Base-by-base conservation (phyloP, 1,140 invertebrate genomes). In the Drosophila bifasciata region DNA sequence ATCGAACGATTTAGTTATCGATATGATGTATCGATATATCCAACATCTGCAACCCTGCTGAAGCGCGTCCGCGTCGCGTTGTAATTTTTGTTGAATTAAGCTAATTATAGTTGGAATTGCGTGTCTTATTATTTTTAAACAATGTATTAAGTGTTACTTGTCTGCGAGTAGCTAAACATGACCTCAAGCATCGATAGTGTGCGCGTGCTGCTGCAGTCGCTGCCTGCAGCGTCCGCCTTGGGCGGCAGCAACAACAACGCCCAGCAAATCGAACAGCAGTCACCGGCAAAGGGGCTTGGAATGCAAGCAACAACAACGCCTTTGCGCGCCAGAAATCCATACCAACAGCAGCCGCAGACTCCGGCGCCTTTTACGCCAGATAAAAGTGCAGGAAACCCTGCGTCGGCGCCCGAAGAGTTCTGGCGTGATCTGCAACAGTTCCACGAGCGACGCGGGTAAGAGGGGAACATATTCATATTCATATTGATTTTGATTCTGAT, bases 391-490 rank as follows among this genome's bases (percentile, higher is more conserved):
- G 32, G 49, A 17, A 50, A 39, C 11, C 66, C 66, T 0, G 48
- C 19, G n/a, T 45, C 50, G 41, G 59, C 83, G 5, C 75, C 81
- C 0, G 89, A 91, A 9, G 89, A 91, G 40, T 97, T 97, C 93
- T 92, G 97, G 69, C 94, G 95, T 79, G 96, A 97, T 83, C 92
- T 97, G 72, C 94, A 94, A 74, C 95, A 96, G 84, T 97, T 97
- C 90, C 96, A 97, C 91, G 95, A 96, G 61, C 94, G 94, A 64
- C 94, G 96, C 93, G 96, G 96, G 96, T 97, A 92, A 94, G 94
- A 93, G 76, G 55, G 19, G 1, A 11, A 11, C 3, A 3, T 17
- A 58, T 44, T 25, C 9, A 19, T 64, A 58, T 44, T 25, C 5
- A 19, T 64, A 39, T 3, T 51, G 7, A 11, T 13, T 23, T 6